Evolutionary conservation across 2,888 invertebrate species (phyloP).

Genomic region (Macrophya alboannulata): DNA sequence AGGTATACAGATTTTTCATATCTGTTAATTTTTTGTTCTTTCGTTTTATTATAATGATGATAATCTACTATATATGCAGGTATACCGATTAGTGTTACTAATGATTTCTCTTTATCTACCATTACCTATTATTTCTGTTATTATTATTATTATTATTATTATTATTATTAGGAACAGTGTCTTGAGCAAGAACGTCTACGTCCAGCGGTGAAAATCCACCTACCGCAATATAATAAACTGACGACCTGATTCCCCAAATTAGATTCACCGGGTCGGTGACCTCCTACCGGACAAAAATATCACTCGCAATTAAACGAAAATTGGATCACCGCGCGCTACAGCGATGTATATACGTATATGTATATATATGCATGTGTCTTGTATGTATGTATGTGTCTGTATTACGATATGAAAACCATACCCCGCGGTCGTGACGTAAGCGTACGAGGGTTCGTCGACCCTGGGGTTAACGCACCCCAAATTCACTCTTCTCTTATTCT

Average conservation of each 20-base stretch:
- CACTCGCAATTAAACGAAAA: conserved; percentile 79
- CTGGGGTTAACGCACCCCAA: conserved; percentile 76
- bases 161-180: no score
- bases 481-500: neutral
- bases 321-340: conserved; percentile 75
- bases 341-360: neutral
- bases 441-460: conserved; percentile 77
- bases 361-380: neutral
- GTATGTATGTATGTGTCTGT: neutral
- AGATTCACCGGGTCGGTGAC: conserved; percentile 79
- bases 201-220: conserved; percentile 59
- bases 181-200: neutral
- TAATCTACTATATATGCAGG: no score
- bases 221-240: conserved; percentile 78
- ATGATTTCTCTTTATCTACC: no score
- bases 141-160: neutral
- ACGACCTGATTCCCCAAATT: conserved; percentile 78
- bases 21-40: no score
- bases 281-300: conserved; percentile 75
- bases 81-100: no score
- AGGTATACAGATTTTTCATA: no score
- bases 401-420: conserved; percentile 36
- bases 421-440: conserved; percentile 73
- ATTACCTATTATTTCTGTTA: neutral
- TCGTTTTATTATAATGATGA: no score